Percentiles rank a stretch among this genome's conserved stretches.
Evolutionary conservation across 2,888 invertebrate species (phyloP).

Genomic region (Ferdinandea cuprea): DNA sequence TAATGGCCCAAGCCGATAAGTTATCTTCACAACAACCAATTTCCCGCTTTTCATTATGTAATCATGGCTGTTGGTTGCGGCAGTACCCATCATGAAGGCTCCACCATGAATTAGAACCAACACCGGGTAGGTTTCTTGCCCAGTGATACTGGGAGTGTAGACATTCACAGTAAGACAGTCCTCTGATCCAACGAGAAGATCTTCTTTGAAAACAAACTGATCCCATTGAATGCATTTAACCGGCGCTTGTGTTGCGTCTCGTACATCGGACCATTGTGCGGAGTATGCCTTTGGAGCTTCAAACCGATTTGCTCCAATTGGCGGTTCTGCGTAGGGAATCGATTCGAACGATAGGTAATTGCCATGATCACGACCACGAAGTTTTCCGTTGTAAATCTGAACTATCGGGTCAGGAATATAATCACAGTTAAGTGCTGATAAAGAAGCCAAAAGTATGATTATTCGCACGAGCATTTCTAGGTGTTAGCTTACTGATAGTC

Average conservation of each 20-base stretch:
- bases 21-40: constrained; percentile 87
- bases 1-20: constrained; percentile 89
- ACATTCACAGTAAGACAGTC: constrained; percentile 88
- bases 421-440: not conserved
- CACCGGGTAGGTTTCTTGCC: constrained; percentile 85
- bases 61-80: constrained; percentile 83
- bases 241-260: constrained; percentile 85
- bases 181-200: constrained; percentile 85
- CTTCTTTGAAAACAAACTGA: constrained; percentile 80
- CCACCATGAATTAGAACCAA: constrained; percentile 88
- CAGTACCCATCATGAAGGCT: constrained; percentile 87
- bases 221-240: constrained; percentile 87
- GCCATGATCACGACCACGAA: constrained; percentile 77
- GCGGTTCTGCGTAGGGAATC: constrained; percentile 87
- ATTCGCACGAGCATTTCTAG: not conserved
- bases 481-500: constrained; percentile 7
- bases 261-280: constrained; percentile 76
- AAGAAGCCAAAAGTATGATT: not conserved
- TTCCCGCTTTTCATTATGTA: constrained; percentile 86
- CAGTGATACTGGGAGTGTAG: constrained; percentile 84
- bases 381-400: constrained; percentile 77
- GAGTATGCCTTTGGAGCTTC: constrained; percentile 80
- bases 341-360: constrained; percentile 86
- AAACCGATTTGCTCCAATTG: constrained; percentile 86
- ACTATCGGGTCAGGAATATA: constrained; percentile 69